Conservation (phyloP, 2,113 vertebrate genomes). For the Apteryx mantelli region DNA sequence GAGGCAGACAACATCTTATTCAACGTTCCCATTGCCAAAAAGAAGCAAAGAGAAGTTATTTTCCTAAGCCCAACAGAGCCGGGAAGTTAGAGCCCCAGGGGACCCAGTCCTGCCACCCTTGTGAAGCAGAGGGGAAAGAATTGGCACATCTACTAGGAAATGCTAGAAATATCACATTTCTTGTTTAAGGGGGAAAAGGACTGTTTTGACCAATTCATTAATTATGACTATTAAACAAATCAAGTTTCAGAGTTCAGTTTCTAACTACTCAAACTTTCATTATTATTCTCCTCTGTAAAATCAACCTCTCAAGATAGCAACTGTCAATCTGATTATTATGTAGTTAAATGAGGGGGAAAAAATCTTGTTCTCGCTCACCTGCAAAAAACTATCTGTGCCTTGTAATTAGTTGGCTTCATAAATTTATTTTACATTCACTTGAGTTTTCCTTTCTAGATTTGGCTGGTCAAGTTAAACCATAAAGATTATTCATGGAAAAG, state of each 20-base stretch:
- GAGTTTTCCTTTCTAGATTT: slow-evolving; percentile 20
- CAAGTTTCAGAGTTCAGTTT: not conserved
- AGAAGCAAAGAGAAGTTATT: not conserved
- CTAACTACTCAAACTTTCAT: not conserved
- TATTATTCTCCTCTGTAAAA: not conserved
- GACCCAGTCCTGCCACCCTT: not conserved
- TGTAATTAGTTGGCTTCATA: slow-evolving; percentile 44
- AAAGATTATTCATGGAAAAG: slow-evolving; percentile 60
- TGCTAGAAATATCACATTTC: not conserved
- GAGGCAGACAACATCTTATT: not conserved
- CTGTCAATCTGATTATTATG: slow-evolving; percentile 43
- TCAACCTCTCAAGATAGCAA: slow-evolving; percentile 10
- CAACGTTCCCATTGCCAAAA: too few species aligned
- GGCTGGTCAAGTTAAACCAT: slow-evolving; percentile 35
- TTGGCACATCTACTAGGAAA: not conserved
- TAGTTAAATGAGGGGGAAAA: slow-evolving; percentile 36
- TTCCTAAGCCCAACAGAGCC: not conserved
- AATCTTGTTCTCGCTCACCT: not conserved
- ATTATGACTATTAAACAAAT: slow-evolving; percentile 24
- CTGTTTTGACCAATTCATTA: slow-evolving; percentile 1
- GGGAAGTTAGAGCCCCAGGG: not conserved
- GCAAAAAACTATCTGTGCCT: not conserved
- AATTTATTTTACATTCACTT: slow-evolving; percentile 16
- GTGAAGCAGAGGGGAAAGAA: not conserved
- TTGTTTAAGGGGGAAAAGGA: not conserved